Conservation (phyloP, 2,797 vertebrate genomes). For the Sciurus carolinensis region DNA sequence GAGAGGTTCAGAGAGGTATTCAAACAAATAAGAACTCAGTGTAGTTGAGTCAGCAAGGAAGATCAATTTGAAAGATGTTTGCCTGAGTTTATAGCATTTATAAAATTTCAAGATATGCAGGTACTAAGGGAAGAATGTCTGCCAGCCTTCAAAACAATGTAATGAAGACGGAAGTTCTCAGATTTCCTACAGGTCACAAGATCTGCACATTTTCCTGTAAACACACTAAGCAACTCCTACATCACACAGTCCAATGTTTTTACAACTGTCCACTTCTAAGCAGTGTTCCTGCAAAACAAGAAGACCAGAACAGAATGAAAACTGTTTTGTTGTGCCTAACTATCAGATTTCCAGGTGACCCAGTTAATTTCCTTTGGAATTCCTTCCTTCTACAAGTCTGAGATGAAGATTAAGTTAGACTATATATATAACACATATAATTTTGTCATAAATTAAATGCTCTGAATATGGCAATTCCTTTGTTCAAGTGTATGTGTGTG, state of each 20-base stretch:
- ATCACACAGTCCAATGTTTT: background rate
- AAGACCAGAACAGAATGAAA: background rate
- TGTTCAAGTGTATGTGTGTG: background rate
- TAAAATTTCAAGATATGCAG: background rate
- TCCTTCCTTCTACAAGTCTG: background rate
- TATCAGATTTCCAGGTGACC: background rate
- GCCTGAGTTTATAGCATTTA: background rate
- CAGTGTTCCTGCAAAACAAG: background rate
- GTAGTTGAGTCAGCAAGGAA: background rate
- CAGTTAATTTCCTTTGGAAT: background rate
- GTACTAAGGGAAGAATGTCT: background rate
- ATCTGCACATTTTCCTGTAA: background rate
- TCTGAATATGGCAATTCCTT: background rate
- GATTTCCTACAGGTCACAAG: background rate
- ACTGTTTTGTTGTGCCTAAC: background rate
- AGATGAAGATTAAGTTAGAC: background rate
- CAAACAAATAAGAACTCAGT: background rate
- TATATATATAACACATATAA: background rate
- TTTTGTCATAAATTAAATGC: background rate
- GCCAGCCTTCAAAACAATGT: background rate
- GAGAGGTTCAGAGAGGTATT: background rate
- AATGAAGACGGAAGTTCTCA: background rate
- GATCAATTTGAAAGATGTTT: background rate
- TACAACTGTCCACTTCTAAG: background rate
- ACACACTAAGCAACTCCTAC: background rate